Evolutionary conservation across 2,888 invertebrate genomes (phyloP).

Genomic region (Eristalis intricaria): DNA sequence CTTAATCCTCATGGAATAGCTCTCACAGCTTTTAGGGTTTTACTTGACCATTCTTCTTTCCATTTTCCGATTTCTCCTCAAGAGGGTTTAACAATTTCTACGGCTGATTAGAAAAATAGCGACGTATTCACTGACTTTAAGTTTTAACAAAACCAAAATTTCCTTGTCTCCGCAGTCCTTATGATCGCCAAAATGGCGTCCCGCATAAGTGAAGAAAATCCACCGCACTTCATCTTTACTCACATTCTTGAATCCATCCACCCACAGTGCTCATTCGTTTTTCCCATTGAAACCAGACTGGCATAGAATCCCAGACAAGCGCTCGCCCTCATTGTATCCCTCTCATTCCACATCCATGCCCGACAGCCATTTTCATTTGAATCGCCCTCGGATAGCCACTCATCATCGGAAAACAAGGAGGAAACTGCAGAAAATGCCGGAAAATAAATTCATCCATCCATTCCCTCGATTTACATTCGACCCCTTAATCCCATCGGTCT

Average conservation of each 20-base stretch:
- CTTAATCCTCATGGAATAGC: too few relatives aligned
- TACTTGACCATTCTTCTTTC: too few relatives aligned
- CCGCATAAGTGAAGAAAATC: not conserved
- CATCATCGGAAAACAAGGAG: slow-evolving; percentile 12
- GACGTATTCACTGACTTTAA: too few relatives aligned
- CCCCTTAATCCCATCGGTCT: slow-evolving; percentile 45
- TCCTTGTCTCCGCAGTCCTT: too few relatives aligned
- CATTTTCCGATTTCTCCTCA: too few relatives aligned
- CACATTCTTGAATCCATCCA: not conserved
- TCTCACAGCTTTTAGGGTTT: too few relatives aligned
- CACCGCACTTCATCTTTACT: too few relatives aligned
- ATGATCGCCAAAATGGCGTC: not conserved
- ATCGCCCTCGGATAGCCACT: slow-evolving; percentile 5
- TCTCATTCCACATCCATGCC: not conserved
- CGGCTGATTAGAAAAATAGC: too few relatives aligned
- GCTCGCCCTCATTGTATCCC: not conserved
- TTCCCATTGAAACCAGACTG: not conserved
- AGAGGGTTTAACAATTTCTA: too few relatives aligned
- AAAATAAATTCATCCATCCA: slow-evolving; percentile 24
- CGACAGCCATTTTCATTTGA: slow-evolving; percentile 46
- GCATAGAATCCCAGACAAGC: not conserved
- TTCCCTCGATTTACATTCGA: slow-evolving; percentile 58
- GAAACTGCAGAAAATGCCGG: slow-evolving; percentile 40
- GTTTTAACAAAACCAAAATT: too few relatives aligned
- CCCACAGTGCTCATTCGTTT: not conserved